phyloP scores from a whole-genome alignment of 1,140 invertebrate species.

The Cyphomyrmex costatus region DNA sequence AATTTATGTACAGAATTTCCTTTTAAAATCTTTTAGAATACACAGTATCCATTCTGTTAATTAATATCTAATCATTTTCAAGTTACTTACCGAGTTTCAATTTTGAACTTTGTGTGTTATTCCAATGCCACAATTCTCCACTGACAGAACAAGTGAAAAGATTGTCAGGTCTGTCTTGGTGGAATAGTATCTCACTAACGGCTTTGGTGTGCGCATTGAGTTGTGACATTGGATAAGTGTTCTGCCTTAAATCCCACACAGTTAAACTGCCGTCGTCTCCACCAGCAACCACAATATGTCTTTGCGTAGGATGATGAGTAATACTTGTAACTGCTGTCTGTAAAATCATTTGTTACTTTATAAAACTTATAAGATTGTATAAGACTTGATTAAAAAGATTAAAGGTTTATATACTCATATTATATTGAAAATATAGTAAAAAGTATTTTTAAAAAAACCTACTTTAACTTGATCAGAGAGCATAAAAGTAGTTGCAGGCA shows the following conservation, averaged over 20 bases:
- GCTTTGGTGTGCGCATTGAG: slow-evolving; percentile 92
- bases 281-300: slow-evolving; percentile 93
- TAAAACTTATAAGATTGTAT: not conserved
- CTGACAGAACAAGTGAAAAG: slow-evolving; percentile 92
- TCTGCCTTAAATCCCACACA: slow-evolving; percentile 95
- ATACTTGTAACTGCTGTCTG: slow-evolving; percentile 91
- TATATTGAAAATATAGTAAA: not conserved
- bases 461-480: slow-evolving; percentile 89
- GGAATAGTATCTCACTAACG: slow-evolving; percentile 94
- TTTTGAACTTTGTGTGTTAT: slow-evolving; percentile 86
- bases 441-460: slow-evolving; percentile 13
- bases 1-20: too few relatives aligned
- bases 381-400: not conserved
- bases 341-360: slow-evolving; percentile 44
- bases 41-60: too few relatives aligned
- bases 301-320: slow-evolving; percentile 94
- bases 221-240: slow-evolving; percentile 93
- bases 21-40: too few relatives aligned
- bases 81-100: slow-evolving; percentile 78
- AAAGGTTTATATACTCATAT: not conserved
- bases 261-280: slow-evolving; percentile 93
- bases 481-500: slow-evolving; percentile 89
- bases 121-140: slow-evolving; percentile 96
- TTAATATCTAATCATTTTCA: slow-evolving; percentile 29
- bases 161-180: slow-evolving; percentile 93